Conservation (phyloP, 2,113 vertebrate genomes). For the Epinephelus lanceolatus region DNA sequence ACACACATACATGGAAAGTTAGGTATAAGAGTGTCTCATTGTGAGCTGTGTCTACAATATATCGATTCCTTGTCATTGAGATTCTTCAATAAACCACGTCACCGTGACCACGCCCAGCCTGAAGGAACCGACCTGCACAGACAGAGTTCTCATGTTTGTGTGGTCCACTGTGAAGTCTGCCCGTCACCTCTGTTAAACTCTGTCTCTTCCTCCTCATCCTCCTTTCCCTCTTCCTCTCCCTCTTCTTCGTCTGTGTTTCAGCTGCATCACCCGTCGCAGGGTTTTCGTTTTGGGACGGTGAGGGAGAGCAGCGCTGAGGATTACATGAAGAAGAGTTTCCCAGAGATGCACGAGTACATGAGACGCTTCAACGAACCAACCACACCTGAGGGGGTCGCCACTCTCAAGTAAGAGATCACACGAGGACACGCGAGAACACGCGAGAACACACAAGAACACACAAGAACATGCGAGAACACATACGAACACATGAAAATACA, state of each 20-base stretch:
- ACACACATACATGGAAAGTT: too few species aligned
- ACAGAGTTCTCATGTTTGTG: background rate
- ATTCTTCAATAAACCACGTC: too few species aligned
- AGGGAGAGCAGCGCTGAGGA: slow-evolving; percentile 95
- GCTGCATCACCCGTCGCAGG: slow-evolving; percentile 92
- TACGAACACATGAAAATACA: background rate
- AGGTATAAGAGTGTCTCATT: too few species aligned
- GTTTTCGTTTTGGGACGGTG: slow-evolving; percentile 92
- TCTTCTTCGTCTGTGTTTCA: slow-evolving; percentile 58
- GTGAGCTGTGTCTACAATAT: too few species aligned
- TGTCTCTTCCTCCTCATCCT: background rate
- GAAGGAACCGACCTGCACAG: too few species aligned
- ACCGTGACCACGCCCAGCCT: too few species aligned
- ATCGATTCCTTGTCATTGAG: too few species aligned
- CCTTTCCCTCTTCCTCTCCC: too few species aligned
- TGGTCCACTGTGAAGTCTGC: background rate
- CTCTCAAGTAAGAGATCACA: slow-evolving; percentile 89
- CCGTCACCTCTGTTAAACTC: background rate
- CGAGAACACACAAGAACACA: background rate
- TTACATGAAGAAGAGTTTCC: slow-evolving; percentile 95
- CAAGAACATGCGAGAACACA: accelerated
- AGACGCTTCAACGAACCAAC: slow-evolving; percentile 90
- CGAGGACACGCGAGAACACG: background rate
- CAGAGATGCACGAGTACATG: slow-evolving; percentile 92
- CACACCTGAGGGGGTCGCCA: slow-evolving; percentile 89